phyloP scores from a whole-genome alignment of 2,888 invertebrate species.

The Erebia aethiops region DNA sequence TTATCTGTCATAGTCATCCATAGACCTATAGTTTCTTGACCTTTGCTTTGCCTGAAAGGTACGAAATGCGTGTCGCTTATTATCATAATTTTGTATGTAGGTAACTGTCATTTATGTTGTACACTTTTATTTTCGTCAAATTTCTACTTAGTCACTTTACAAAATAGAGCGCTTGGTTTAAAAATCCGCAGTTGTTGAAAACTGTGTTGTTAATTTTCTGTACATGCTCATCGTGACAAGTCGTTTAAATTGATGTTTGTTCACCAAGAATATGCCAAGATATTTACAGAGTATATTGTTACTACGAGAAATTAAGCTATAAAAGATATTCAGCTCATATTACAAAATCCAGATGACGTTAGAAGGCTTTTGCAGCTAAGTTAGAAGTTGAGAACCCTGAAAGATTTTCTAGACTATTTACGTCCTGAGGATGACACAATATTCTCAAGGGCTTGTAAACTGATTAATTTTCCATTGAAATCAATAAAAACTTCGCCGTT shows the following conservation, averaged over 20 bases:
- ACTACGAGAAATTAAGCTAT: not conserved
- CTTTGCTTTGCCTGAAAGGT: slow-evolving; percentile 23
- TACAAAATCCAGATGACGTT: too few relatives aligned
- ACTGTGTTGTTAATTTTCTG: slow-evolving; percentile 4
- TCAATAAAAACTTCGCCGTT: too few relatives aligned
- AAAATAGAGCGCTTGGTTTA: not conserved
- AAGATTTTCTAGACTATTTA: too few relatives aligned
- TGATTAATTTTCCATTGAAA: too few relatives aligned
- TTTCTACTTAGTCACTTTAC: slow-evolving; percentile 10
- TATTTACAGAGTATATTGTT: not conserved
- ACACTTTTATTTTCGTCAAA: not conserved
- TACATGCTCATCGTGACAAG: slow-evolving; percentile 12
- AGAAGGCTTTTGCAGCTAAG: too few relatives aligned
- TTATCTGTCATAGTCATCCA: not conserved
- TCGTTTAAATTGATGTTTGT: slow-evolving; percentile 10
- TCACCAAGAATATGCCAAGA: not conserved
- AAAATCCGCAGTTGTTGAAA: not conserved
- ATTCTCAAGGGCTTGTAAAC: too few relatives aligned
- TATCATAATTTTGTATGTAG: slow-evolving; percentile 25
- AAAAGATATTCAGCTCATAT: not conserved
- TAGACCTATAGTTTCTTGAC: slow-evolving; percentile 17
- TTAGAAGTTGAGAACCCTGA: too few relatives aligned
- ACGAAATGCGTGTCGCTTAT: slow-evolving; percentile 19
- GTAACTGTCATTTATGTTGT: slow-evolving; percentile 10
- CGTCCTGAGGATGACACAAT: too few relatives aligned